Evolutionary conservation across 2,888 invertebrate species (phyloP), one percentile per base, ranked within the genome.

Genomic region (Netelia inedita): DNA sequence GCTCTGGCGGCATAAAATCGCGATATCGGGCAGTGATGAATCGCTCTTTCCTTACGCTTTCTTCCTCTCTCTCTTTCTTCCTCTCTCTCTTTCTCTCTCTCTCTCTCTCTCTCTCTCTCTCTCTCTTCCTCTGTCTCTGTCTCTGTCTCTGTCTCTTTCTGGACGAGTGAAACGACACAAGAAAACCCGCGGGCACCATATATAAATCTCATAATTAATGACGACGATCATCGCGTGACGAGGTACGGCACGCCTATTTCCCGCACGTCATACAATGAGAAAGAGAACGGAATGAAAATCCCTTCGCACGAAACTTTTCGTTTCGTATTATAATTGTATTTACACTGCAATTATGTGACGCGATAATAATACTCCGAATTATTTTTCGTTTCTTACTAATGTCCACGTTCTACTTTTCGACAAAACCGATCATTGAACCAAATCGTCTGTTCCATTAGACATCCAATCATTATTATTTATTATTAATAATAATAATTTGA

Each of bases 1-100:
- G 14, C 46, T 11, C 46, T 46, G 71, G 57, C 63, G 68, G 76
- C 73, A 69, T 78, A 68, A 78, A 84, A 81, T 84, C 81, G 81
- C 73, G 81, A 84, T 84, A 84, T 81, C 84, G 81, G 81, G 81
- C 84, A 84, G 84, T 84, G 84, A 84, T 84, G 84, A 84, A 84
- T 84, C 73, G 81, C 73, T 81, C 76, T 84, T 84, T 46, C 73
- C 57, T n/a, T 80, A 84, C 83, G 79, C 75, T 55, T 16, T 16
- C 57, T 19, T 16, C 57, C 9, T 6, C 57, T 57, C 57, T 16
- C 46, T 23, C 68, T 59, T 23, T 68, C 68, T 59, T 57, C 21
- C 68, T 50, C 1, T 71, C 50, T 10, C 21, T 19, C 53, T 23
- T 19, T 43, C 65, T 35, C 23, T 46, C n/a, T 6, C 35, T 35